These are phyloP conservation scores for Stratiomys singularior DNA, from an alignment of 2,888 invertebrate species.

Conservation along the genomic window DNA sequence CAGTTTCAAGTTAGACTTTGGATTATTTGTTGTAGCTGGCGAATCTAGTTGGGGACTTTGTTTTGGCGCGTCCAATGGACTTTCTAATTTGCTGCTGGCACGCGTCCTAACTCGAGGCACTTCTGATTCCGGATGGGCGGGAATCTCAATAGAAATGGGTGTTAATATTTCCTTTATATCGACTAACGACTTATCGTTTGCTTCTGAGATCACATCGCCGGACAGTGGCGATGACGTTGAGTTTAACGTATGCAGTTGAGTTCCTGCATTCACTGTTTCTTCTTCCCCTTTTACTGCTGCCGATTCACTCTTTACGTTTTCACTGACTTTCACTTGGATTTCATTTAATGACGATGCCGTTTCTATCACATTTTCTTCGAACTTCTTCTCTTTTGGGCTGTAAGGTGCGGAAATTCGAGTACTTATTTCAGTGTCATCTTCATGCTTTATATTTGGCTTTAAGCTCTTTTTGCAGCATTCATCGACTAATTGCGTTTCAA, in stretches of 20 bases:
- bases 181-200: conserved; percentile 30
- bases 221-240: neutral
- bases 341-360: conserved; percentile 26
- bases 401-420: conserved; percentile 5
- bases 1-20: conserved; percentile 57
- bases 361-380: conserved; percentile 47
- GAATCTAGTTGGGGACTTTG: conserved; percentile 67
- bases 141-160: conserved; percentile 87
- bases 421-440: conserved; percentile 33
- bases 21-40: conserved; percentile 63
- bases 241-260: neutral
- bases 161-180: conserved; percentile 70
- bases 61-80: conserved; percentile 71
- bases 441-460: conserved; percentile 46
- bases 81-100: conserved; percentile 75
- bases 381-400: conserved; percentile 24
- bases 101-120: conserved; percentile 72
- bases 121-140: conserved; percentile 67
- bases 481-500: conserved; percentile 49
- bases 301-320: conserved; percentile 53
- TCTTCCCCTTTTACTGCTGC: conserved; percentile 21
- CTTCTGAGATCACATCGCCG: conserved; percentile 37
- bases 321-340: conserved; percentile 49
- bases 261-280: conserved; percentile 1
- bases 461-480: conserved; percentile 52